Evolutionary conservation across 2,888 invertebrate genomes (phyloP), one percentile per base, ranked within the genome.

Genomic region (Acanthococcus lagerstroemiae): DNA sequence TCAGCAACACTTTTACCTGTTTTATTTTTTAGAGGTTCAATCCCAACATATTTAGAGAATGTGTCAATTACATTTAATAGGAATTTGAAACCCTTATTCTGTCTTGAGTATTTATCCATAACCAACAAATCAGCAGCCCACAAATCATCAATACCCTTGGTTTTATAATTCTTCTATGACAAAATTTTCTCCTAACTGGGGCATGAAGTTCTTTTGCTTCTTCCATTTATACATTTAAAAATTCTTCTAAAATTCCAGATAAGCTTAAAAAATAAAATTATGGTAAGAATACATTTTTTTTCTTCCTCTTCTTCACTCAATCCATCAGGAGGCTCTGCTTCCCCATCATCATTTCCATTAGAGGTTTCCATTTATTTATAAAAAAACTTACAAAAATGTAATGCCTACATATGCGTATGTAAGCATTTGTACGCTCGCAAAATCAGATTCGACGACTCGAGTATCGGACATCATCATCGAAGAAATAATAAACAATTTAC

Each of bases 51-150:
- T 30, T 63, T 63, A 19, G 26, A 26, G 17, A 63, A 55, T 12
- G 61, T 61, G 21, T 68, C 66, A 19, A 68, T 66, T 6, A 55
- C 55, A 65, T 65, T 68, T 61, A 65, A 24, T 37, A 55, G 55
- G 52, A 52, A 67, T 50, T 67, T 67, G 46, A 30, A 65, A 55
- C 68, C 68, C 24, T 65, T 50, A 27, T 68, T 68, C 55, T 67
- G 9, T 44, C n/a, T 37, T 12, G 65, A 48, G 26, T 58, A 61
- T 55, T 56, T 55, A 19, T 9, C 30, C 61, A 67, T 67, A 15
- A 67, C 55, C 25, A 67, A 26, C 22, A 68, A 50, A 25, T 68
- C 68, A 2, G 66, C 48, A 22, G 67, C 65, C 57, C 54, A 68
- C 6, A 66, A 25, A 44, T 68, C 66, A 56, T 65, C 60, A 19